Evolutionary conservation across 2,888 invertebrate species (phyloP).

Genomic region (Euplagia quadripunctaria): DNA sequence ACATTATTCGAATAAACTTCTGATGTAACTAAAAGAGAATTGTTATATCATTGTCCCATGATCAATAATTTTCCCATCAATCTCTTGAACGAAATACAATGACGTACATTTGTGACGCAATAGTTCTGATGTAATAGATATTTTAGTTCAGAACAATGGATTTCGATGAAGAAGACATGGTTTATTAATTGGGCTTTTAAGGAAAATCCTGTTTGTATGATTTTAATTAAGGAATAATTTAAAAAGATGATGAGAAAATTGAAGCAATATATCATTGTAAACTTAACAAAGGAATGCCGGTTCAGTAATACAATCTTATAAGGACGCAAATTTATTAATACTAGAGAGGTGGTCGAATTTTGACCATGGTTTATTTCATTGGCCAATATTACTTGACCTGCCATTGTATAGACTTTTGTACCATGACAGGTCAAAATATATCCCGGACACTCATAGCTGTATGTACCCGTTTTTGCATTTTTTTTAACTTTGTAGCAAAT

Average conservation of each 20-base stretch:
- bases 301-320: no score
- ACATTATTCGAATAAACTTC: no score
- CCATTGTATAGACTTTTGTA: no score
- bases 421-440: no score
- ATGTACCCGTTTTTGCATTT: no score
- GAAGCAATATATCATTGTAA: neutral
- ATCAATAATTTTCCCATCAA: neutral
- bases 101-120: neutral
- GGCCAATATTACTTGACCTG: no score
- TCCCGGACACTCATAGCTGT: no score
- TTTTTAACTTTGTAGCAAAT: no score
- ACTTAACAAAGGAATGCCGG: neutral
- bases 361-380: no score
- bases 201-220: neutral
- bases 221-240: neutral
- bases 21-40: neutral
- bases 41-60: neutral
- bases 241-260: neutral
- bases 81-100: neutral
- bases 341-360: no score
- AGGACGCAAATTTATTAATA: no score
- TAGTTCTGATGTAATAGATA: neutral
- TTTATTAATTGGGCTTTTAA: neutral
- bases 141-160: neutral
- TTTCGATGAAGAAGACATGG: neutral